phyloP scores from a whole-genome alignment of 2,113 vertebrate species.

The Myiozetetes cayanensis region DNA sequence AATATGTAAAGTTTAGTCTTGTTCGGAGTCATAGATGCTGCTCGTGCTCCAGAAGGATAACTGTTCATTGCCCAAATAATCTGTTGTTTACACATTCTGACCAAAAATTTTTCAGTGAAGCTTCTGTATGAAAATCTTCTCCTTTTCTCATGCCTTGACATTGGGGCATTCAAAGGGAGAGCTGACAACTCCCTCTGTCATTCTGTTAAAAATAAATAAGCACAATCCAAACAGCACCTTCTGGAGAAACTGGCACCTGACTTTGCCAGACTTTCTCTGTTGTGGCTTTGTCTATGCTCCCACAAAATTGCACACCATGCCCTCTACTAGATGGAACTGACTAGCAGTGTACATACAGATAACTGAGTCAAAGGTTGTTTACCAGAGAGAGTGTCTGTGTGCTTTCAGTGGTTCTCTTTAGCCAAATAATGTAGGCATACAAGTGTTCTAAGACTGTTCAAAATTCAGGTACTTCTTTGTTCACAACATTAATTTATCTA shows the following conservation, averaged over 20 bases:
- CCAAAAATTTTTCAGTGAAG: neutral
- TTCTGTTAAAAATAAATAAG: neutral
- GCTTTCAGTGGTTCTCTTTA: neutral
- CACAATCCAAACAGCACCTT: neutral
- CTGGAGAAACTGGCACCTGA: neutral
- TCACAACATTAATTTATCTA: neutral
- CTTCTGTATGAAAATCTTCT: neutral
- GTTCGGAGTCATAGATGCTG: neutral
- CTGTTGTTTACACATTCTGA: neutral
- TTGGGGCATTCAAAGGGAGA: neutral
- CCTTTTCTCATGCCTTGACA: neutral
- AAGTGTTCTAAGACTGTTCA: neutral
- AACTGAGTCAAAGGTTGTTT: neutral
- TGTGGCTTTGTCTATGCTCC: neutral
- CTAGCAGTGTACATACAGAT: neutral
- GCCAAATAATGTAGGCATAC: too few relatives aligned
- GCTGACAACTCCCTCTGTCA: neutral
- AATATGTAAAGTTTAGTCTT: neutral
- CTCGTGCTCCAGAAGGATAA: neutral
- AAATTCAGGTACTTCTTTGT: neutral
- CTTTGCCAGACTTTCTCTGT: neutral
- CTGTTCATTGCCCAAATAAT: neutral
- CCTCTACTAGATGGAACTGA: neutral
- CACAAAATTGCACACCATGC: neutral
- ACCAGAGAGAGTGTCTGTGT: neutral